A percentile compares a stretch with the other conserved stretches of the same genome.
Evolutionary conservation across 2,797 vertebrate species (phyloP).

Genomic region (Poliocrania exsul): DNA sequence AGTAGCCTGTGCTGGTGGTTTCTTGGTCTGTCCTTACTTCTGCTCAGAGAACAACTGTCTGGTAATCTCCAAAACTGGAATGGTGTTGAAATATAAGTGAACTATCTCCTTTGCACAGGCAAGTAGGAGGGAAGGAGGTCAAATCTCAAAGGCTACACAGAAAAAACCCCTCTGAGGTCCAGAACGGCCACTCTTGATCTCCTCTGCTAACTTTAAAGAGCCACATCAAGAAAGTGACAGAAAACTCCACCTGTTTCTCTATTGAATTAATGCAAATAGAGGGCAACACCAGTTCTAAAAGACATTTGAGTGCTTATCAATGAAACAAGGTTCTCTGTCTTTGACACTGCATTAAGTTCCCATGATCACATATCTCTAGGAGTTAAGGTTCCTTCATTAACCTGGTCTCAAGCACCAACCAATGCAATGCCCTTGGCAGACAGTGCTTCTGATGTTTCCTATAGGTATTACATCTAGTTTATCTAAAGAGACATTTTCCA

Average conservation of each 20-base stretch:
- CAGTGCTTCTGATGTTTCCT: neutral
- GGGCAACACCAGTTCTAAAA: neutral
- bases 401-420: neutral
- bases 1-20: neutral
- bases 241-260: neutral
- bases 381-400: neutral
- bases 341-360: neutral
- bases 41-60: neutral
- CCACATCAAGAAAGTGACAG: neutral
- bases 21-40: neutral
- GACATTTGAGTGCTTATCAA: neutral
- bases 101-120: neutral
- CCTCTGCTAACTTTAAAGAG: neutral
- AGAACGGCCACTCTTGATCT: neutral
- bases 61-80: neutral
- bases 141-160: neutral
- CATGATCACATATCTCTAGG: neutral
- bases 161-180: neutral
- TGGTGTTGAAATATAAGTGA: neutral
- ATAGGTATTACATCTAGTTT: neutral
- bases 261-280: neutral
- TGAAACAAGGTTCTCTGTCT: neutral
- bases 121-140: neutral
- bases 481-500: neutral
- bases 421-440: neutral